Evolutionary conservation across 2,888 invertebrate genomes (phyloP).

Genomic region (Leptothorax acervorum): DNA sequence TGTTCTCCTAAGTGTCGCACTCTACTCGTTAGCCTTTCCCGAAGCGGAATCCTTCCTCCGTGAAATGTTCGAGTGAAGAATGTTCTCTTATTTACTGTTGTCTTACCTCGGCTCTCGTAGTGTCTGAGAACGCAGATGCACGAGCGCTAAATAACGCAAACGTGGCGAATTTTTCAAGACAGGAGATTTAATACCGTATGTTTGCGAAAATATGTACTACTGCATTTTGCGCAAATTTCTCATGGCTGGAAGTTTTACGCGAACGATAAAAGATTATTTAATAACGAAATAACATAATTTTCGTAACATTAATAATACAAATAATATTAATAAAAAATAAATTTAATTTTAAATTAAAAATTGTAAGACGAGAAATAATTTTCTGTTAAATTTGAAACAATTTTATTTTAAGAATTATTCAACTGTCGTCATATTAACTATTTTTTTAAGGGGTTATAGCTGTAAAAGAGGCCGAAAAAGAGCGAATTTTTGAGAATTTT

Average conservation of each 20-base stretch:
- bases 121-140: conserved; percentile 24
- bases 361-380: too few species aligned
- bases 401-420: neutral
- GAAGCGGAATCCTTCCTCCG: conserved; percentile 23
- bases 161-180: conserved; percentile 21
- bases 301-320: neutral
- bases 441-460: too few species aligned
- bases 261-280: neutral
- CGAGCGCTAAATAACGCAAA: conserved; percentile 30
- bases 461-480: too few species aligned
- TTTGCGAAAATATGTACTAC: conserved; percentile 21
- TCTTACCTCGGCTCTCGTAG: conserved; percentile 18
- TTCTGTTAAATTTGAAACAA: neutral
- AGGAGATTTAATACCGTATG: conserved; percentile 26
- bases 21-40: conserved; percentile 10
- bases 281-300: neutral
- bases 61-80: conserved; percentile 46
- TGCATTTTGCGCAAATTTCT: conserved; percentile 7
- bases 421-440: neutral
- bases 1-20: conserved; percentile 8
- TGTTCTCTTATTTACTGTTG: conserved; percentile 46
- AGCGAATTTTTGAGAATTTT: too few species aligned
- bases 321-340: neutral
- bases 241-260: neutral
- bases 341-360: neutral